A percentile compares a stretch with the other conserved stretches of the same genome.
Conservation (phyloP, 2,797 vertebrate species). For the Cetoscarus ocellatus region DNA sequence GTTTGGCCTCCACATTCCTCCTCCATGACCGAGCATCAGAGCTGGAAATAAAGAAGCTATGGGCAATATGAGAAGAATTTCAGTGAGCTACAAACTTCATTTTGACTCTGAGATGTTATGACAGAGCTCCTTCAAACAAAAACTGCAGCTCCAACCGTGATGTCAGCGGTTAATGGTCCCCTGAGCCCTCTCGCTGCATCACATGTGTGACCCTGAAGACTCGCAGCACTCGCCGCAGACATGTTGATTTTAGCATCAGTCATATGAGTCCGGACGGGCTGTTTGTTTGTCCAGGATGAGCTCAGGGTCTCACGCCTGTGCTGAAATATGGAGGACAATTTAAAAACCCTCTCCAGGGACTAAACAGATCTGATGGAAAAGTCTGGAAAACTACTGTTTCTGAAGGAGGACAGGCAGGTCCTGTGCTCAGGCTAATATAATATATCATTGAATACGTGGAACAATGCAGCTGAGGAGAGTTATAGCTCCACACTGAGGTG, state of each 20-base stretch:
- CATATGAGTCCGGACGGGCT: constrained; percentile 14
- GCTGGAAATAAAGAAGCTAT: constrained; percentile 28
- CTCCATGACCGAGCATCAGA: constrained; percentile 16
- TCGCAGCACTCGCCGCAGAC: constrained; percentile 31
- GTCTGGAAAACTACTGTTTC: not conserved
- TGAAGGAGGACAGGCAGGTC: not conserved
- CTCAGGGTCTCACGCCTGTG: constrained; percentile 24
- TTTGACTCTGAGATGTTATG: constrained; percentile 66
- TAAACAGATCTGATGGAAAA: not conserved
- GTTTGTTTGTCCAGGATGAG: constrained; percentile 44
- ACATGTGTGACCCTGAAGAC: constrained; percentile 19
- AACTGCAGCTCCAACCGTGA: constrained; percentile 36
- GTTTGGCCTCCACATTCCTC: constrained; percentile 41
- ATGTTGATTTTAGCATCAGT: constrained; percentile 40
- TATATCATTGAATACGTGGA: not conserved
- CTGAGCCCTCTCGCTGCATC: constrained; percentile 16
- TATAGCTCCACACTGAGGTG: not conserved
- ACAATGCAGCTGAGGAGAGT: not conserved
- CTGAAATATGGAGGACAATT: not conserved
- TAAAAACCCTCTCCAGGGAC: constrained; percentile 1
- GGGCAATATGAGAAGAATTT: constrained; percentile 33
- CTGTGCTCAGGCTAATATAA: not conserved
- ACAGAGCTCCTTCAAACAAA: constrained; percentile 59
- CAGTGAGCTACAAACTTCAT: constrained; percentile 8
- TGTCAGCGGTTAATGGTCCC: constrained; percentile 28